Conservation (phyloP, 2,113 vertebrate species). For the Baryphthengus martii region DNA sequence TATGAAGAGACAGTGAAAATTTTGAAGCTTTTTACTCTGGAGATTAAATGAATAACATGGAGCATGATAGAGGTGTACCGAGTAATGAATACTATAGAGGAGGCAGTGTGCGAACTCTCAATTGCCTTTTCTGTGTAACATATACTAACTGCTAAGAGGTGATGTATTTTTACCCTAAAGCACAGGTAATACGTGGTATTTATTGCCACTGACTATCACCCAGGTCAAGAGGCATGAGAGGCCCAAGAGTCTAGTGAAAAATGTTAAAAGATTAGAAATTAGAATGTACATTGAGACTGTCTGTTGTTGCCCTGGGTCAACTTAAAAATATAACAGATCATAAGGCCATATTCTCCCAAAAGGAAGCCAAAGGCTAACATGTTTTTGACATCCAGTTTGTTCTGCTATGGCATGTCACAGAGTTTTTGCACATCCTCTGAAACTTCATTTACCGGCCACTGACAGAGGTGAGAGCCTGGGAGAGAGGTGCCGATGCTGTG, state of each 20-base stretch:
- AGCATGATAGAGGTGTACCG: not conserved
- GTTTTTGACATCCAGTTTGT: not conserved
- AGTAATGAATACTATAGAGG: not conserved
- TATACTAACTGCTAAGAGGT: not conserved
- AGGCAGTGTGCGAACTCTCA: not conserved
- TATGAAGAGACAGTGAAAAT: not conserved
- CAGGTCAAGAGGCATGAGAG: not conserved
- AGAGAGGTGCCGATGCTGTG: not conserved
- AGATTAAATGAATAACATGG: not conserved
- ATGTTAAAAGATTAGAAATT: not conserved
- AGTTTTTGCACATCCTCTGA: not conserved
- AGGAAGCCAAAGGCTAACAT: not conserved
- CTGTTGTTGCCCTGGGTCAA: not conserved
- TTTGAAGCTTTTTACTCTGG: not conserved
- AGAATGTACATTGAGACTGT: not conserved
- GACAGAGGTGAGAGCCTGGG: not conserved
- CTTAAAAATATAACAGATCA: not conserved
- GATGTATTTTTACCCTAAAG: constrained; percentile 6
- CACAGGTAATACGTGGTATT: not conserved
- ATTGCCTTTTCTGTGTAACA: not conserved
- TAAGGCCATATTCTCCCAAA: not conserved
- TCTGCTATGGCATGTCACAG: accelerated
- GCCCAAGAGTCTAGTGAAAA: not conserved
- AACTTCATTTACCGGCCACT: not conserved
- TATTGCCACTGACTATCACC: not conserved